Conservation (phyloP, 2,797 vertebrate species). For the Enteromius treurensis region DNA sequence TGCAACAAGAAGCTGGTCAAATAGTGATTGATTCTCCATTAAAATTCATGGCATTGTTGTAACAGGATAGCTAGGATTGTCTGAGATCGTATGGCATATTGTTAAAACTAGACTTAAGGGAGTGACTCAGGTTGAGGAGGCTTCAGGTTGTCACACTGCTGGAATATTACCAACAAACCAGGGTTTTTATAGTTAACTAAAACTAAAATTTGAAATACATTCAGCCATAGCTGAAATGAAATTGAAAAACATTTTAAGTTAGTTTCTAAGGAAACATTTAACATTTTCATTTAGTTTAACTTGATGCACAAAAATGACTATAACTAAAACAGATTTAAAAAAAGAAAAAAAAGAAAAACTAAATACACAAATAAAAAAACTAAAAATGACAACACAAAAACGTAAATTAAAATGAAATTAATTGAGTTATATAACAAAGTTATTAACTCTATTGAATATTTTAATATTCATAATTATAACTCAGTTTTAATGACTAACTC, state of each 20-base stretch:
- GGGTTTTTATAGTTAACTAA: not conserved
- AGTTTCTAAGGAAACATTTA: not conserved
- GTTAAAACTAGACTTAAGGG: constrained; percentile 7
- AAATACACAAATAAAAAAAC: too few species aligned
- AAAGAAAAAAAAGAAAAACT: too few species aligned
- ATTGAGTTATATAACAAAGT: too few species aligned
- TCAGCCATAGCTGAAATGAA: not conserved
- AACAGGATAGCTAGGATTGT: constrained; percentile 16
- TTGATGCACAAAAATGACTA: too few species aligned
- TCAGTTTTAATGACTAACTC: too few species aligned
- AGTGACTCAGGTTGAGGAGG: not conserved
- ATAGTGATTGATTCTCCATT: not conserved
- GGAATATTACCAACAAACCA: not conserved
- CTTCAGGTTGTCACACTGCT: not conserved
- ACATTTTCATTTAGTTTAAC: not conserved
- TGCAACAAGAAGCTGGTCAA: constrained; percentile 1
- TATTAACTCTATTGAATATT: too few species aligned
- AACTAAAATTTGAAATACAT: not conserved
- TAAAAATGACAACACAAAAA: too few species aligned
- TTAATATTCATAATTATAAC: too few species aligned
- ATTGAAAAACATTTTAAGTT: not conserved
- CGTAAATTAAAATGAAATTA: too few species aligned
- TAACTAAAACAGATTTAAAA: too few species aligned
- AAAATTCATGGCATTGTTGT: constrained; percentile 16
- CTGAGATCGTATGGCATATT: not conserved